These are phyloP conservation scores for Mechanitis messenoides DNA, from an alignment of 2,888 invertebrate genomes.

Conservation along the genomic window DNA sequence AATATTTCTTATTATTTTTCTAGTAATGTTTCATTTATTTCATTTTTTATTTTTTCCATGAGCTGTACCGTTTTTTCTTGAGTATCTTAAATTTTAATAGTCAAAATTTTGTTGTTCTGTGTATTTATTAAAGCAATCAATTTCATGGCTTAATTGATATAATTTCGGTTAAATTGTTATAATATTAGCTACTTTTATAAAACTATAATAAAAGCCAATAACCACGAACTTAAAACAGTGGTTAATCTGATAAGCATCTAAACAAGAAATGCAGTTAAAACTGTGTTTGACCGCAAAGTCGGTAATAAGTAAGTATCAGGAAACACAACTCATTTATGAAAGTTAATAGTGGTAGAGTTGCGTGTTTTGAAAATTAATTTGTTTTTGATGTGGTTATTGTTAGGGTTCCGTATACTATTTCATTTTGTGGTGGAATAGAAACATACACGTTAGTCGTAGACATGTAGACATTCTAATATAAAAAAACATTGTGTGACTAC, in stretches of 20 bases:
- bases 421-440: background rate
- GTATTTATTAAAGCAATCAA: no score
- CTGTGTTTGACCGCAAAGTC: slow-evolving; percentile 41
- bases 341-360: slow-evolving; percentile 59
- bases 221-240: background rate
- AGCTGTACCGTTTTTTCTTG: no score
- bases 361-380: slow-evolving; percentile 70
- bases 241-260: slow-evolving; percentile 24
- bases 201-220: background rate
- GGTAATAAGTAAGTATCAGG: slow-evolving; percentile 52
- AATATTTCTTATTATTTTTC: slow-evolving; percentile 7
- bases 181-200: background rate
- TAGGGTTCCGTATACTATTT: slow-evolving; percentile 35
- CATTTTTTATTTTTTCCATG: background rate
- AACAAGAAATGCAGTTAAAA: slow-evolving; percentile 25
- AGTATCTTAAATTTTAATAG: no score
- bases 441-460: no score
- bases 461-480: no score
- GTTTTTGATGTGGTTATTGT: slow-evolving; percentile 48
- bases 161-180: no score
- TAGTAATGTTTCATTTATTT: slow-evolving; percentile 1
- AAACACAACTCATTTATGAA: slow-evolving; percentile 57
- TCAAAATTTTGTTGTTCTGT: no score
- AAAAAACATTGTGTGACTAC: background rate
- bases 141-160: no score